These are phyloP conservation scores for Tenthredo scrophulariae DNA, from an alignment of 2,888 invertebrate species.

Conservation along the genomic window DNA sequence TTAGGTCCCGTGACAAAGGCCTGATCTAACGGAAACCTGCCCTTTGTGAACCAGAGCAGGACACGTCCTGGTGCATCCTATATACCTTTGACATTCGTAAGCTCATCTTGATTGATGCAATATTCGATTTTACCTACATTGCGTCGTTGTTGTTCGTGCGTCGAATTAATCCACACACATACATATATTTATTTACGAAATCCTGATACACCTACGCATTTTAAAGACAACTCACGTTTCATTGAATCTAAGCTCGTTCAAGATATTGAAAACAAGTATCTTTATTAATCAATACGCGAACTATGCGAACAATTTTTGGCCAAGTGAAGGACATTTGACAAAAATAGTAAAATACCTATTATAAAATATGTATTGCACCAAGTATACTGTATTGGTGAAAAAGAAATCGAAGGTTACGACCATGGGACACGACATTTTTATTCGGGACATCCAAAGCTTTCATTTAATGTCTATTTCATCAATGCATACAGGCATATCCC, in stretches of 20 bases:
- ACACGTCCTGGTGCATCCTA: conserved; percentile 19
- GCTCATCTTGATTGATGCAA: conserved; percentile 39
- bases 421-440: not conserved
- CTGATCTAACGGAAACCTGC: not conserved
- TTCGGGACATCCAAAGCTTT: not conserved
- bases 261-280: not conserved
- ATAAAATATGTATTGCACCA: not conserved
- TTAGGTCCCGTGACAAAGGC: conserved; percentile 45
- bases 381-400: not conserved
- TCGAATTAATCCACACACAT: not conserved
- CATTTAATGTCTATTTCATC: not conserved
- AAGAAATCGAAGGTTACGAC: conserved; percentile 5
- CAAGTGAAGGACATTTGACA: not conserved
- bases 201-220: no score
- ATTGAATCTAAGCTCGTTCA: not conserved
- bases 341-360: not conserved
- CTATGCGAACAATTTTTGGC: not conserved
- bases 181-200: not conserved
- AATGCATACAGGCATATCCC: not conserved
- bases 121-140: not conserved
- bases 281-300: not conserved
- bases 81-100: conserved; percentile 10
- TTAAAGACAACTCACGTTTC: not conserved
- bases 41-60: not conserved
- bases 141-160: not conserved